Conservation (phyloP, 1,140 invertebrate genomes). For the Aphelinus certus region DNA sequence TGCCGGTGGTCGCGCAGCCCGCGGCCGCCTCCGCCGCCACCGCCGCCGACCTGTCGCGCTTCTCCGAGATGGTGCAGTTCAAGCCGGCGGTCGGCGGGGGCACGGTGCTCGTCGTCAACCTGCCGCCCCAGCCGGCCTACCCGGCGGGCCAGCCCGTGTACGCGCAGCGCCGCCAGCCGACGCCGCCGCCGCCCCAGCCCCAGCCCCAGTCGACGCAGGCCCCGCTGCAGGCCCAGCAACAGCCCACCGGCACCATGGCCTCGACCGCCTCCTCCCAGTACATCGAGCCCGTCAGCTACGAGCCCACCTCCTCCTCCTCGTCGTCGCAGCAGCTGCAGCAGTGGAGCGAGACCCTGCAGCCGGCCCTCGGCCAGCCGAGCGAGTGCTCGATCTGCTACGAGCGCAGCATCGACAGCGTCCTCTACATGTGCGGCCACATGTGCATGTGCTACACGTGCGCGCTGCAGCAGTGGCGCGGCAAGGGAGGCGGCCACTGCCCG, state of each 20-base stretch:
- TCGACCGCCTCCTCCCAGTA: conserved; percentile 69
- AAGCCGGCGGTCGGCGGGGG: conserved; percentile 72
- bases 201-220: conserved; percentile 32
- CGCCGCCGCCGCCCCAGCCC: conserved; percentile 35
- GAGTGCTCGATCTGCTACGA: conserved; percentile 97
- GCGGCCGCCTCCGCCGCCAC: conserved; percentile 57
- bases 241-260: conserved; percentile 59
- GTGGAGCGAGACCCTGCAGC: conserved; percentile 61
- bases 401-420: conserved; percentile 88
- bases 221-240: conserved; percentile 41
- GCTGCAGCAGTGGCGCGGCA: conserved; percentile 88
- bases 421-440: conserved; percentile 98
- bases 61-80: conserved; percentile 71
- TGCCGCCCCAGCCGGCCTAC: conserved; percentile 71
- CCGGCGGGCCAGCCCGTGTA: conserved; percentile 41
- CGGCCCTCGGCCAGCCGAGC: conserved; percentile 59
- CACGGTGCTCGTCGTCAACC: conserved; percentile 80
- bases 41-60: conserved; percentile 62
- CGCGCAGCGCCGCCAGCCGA: conserved; percentile 7
- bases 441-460: conserved; percentile 99
- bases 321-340: conserved; percentile 58
- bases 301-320: conserved; percentile 46
- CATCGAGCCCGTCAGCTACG: conserved; percentile 61
- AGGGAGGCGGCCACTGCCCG: conserved; percentile 91
- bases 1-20: conserved; percentile 52